Conservation (phyloP, 2,888 invertebrate genomes). For the Malachius bipustulatus region DNA sequence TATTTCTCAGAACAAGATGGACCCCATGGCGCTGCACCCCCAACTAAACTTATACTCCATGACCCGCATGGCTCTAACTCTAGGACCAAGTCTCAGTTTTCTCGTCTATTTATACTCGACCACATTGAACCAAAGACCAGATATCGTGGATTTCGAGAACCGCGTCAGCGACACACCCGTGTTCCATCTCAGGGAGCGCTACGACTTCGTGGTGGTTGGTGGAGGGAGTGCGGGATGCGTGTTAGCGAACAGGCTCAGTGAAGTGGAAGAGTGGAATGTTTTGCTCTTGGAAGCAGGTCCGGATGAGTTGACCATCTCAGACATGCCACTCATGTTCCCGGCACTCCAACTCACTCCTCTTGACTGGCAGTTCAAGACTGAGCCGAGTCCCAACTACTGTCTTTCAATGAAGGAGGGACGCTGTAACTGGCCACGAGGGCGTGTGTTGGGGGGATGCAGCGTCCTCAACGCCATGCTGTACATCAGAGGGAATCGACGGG, state of each 20-base stretch:
- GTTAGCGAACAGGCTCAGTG: conserved; percentile 64
- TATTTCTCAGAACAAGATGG: too few relatives aligned
- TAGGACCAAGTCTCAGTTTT: conserved; percentile 53
- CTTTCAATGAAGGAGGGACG: conserved; percentile 48
- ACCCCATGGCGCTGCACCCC: conserved; percentile 16
- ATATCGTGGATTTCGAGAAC: conserved; percentile 55
- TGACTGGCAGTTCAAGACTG: conserved; percentile 75
- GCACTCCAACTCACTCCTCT: conserved; percentile 57
- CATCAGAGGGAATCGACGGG: conserved; percentile 67
- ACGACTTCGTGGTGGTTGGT: conserved; percentile 72
- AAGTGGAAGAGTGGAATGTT: conserved; percentile 58
- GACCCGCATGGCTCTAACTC: conserved; percentile 51
- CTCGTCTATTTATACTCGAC: conserved; percentile 51
- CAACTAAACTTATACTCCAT: conserved; percentile 41
- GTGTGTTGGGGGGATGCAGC: conserved; percentile 69
- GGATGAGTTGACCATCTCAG: conserved; percentile 48
- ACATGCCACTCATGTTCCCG: conserved; percentile 61
- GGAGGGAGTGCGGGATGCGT: conserved; percentile 75
- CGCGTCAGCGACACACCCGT: conserved; percentile 46
- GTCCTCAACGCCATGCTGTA: conserved; percentile 85
- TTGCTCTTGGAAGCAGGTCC: conserved; percentile 64
- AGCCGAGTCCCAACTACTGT: conserved; percentile 57
- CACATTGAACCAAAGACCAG: conserved; percentile 52
- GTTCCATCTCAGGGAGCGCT: conserved; percentile 45
- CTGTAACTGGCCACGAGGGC: conserved; percentile 70